Evolutionary conservation across 2,888 invertebrate genomes (phyloP), one percentile per base, ranked within the genome.

Genomic region (Epirrita christyi): DNA sequence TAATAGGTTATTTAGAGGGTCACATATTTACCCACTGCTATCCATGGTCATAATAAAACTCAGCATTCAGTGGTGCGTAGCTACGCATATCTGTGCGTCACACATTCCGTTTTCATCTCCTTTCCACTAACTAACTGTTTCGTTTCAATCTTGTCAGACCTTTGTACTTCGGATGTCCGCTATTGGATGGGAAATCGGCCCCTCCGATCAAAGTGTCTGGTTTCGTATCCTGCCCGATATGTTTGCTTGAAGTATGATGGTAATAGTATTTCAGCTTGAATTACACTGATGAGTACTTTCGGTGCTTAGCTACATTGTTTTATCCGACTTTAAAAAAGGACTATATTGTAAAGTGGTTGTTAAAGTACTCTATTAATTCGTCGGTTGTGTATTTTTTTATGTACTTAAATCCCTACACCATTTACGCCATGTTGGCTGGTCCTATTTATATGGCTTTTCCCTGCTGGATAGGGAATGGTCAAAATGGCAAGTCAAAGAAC

Each of bases 201-300:
- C 53, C 50, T 59, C 50, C 50, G 46, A 51, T 43, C 51, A 50
- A 21, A 47, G 51, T 44, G 55, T 52, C 48, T 43, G 51, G 27
- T 29, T 43, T 46, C 48, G 43, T 45, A 55, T 38, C 40, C 42
- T 41, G 37, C 46, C 41, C 9, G 46, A 51, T 32, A 55, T 57
- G 29, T 57, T 56, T 51, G 43, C 51, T 43, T 42, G 55, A 11
- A 40, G 28, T 32, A 46, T 51, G 41, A 43, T 32, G 29, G 32
- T 57, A 57, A 59, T 56, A 51, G 59, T 56, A 65, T 32, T 59
- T 50, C 48, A 38, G 44, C 48, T 32, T 38, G 29, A 55, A 68
- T 38, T 43, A 28, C 21, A 47, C 36, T 28, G 41, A 47, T 47
- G 34, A 2, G 36, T 28, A 44, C 29, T 38, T 34, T 36, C 10